Evolutionary conservation across 1,140 invertebrate genomes (phyloP), one percentile per base, ranked within the genome.

Genomic region (Ruditapes philippinarum): DNA sequence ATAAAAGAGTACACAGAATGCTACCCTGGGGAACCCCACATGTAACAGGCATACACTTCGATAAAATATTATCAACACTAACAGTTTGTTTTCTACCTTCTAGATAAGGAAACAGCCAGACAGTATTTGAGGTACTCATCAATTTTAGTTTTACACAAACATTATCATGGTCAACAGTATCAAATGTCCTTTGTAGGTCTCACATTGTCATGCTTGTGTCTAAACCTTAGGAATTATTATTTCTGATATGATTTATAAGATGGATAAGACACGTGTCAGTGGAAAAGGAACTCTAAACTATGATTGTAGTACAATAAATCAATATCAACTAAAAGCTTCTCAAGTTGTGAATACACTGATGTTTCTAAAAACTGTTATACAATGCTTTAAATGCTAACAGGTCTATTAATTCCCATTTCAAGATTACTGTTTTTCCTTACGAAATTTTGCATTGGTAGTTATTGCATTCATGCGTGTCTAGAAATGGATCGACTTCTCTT

Each of bases 161-260:
- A 28, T 25, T 70, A 17, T 70, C 65, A 70, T 70, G 65, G n/a
- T n/a, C n/a, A n/a, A 81, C 82, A 2, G 82, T 90, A n/a, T 87
- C 89, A 68, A 90, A 90, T 19, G 74, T 68, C 25, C 87, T 90
- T 54, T 90, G 84, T 14, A 88, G 68, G 45, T 90, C 89, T 31
- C 88, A n/a, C 14, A 88, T 7, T 3, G 65, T 57, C 68, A 84
- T 78, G 11, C 89, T 70, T 28, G 80, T 84, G 49, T 82, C 57
- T 0, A 78, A 22, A 45, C 89, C 80, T 62, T 88, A 84, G n/a
- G 49, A 28, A 0, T 70, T 79, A 33, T 88, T 40, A 22, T 28
- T 28, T 57, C 38, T 74, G 25, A 90, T 90, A 33, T 87, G 51
- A 76, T 87, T 78, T 19, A 65, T 62, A 0, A 82, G 28, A 65